phyloP scores from a whole-genome alignment of 2,888 invertebrate genomes.

The Lathronympha strigana region DNA sequence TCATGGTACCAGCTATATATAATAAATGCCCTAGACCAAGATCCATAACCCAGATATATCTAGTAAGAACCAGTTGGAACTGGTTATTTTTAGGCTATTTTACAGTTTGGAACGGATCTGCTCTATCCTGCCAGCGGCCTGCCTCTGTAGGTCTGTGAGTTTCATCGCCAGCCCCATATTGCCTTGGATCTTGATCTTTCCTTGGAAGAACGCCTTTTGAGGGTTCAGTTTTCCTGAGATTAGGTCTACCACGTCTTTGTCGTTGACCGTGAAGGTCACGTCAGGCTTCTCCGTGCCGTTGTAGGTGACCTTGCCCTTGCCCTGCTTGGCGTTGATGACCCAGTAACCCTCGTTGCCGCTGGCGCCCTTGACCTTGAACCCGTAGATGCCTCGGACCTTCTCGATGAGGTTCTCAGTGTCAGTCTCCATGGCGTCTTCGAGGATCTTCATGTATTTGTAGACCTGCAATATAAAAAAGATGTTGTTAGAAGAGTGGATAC shows the following conservation, averaged over 20 bases:
- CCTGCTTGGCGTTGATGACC: conserved; percentile 96
- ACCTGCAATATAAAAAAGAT: conserved; percentile 65
- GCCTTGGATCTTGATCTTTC: conserved; percentile 97
- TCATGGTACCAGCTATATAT: conserved; percentile 19
- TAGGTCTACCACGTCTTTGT: conserved; percentile 94
- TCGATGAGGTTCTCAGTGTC: conserved; percentile 92
- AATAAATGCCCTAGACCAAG: conserved; percentile 60
- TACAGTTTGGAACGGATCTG: conserved; percentile 90
- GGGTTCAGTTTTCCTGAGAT: conserved; percentile 96
- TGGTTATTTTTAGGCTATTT: conserved; percentile 50
- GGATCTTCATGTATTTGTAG: conserved; percentile 90
- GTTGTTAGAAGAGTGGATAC: background rate
- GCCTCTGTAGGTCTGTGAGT: conserved; percentile 91
- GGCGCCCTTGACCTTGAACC: conserved; percentile 93
- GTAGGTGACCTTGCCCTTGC: conserved; percentile 93
- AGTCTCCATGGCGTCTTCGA: conserved; percentile 92
- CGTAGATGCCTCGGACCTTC: conserved; percentile 94
- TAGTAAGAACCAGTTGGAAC: conserved; percentile 41
- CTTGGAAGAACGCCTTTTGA: conserved; percentile 98
- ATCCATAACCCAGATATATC: conserved; percentile 58
- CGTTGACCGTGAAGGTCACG: conserved; percentile 94
- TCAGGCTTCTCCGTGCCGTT: conserved; percentile 94
- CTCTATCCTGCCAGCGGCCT: conserved; percentile 89
- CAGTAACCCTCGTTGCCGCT: conserved; percentile 93
- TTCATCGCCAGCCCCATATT: conserved; percentile 99